Base-by-base conservation (phyloP, 2,888 invertebrate genomes). In the Nomada ferruginata region DNA sequence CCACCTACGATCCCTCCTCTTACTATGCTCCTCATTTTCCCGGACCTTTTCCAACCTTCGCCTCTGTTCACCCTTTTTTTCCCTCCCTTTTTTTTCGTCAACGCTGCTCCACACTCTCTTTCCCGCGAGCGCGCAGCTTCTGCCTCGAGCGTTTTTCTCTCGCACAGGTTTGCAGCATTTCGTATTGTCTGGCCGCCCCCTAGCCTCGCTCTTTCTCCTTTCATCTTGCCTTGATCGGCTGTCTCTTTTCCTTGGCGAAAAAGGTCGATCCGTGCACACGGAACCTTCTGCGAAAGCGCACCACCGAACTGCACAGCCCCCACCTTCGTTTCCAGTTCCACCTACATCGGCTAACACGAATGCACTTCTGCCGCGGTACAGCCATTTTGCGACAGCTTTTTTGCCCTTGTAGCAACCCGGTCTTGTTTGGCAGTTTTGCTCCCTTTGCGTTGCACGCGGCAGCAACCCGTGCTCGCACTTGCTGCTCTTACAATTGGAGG, bases 1-100 rank as follows among this genome's bases (percentile, higher is more conserved):
- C 91, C 90, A 88, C 88, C 89, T 89, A 88, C 89, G 70, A 85
- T 82, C 90, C 89, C 91, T 89, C 90, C 91, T 90, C 91, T 90
- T 86, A 76, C 76, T 76, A 79, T 82, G 75, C 76, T 65, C 79
- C 79, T 64, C 72, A 74, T 69, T 88, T 87, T 87, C 79, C 85
- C 80, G 73, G 76, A 80, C 61, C 79, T 79, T 87, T 84, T 87
- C 68, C 85, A 70, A 63, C 74, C 68, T 47, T 47, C 63, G 29
- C 73, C 71, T 55, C 60, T 50, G 50, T 29, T 20, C 42, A 44
- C 20, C 42, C 52, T 50, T n/a, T 15, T 5, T 3, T 13, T 3
- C 11, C 52, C 20, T 52, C 42, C 44, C 20, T 57, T 29, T 57
- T 66, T 36, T 52, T 72, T 50, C 57, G 20, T 7, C 36, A 7